Percentiles rank a stretch among this genome's conserved stretches.
Evolutionary conservation across 37 sponge, comb jelly and placozoan species (phyloP).

Genomic region (Corticium candelabrum): DNA sequence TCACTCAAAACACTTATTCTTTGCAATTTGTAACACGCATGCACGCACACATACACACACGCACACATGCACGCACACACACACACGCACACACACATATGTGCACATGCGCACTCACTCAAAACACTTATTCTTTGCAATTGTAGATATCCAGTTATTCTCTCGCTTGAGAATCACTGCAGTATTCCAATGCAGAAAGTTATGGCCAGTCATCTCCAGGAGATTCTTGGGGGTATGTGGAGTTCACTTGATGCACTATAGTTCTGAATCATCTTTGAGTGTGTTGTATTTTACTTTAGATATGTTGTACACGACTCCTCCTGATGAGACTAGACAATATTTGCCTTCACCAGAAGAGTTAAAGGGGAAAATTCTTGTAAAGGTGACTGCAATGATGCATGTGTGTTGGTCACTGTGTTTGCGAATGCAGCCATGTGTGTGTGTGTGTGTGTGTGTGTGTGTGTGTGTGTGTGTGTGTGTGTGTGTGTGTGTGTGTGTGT

Average conservation of each 20-base stretch:
- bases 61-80: slow-evolving; percentile 14
- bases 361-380: slow-evolving; percentile 50
- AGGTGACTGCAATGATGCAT: too few species aligned
- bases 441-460: slow-evolving; percentile 21
- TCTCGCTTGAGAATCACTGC: slow-evolving; percentile 89
- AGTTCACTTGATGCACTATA: not conserved
- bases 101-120: not conserved
- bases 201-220: slow-evolving; percentile 19
- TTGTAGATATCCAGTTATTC: slow-evolving; percentile 42
- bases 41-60: not conserved
- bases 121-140: slow-evolving; percentile 1
- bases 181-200: slow-evolving; percentile 34
- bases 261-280: not conserved
- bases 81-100: slow-evolving; percentile 15
- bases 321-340: not conserved
- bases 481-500: not conserved
- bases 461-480: slow-evolving; percentile 19
- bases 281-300: slow-evolving; percentile 9
- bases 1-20: not conserved
- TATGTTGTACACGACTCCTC: slow-evolving; percentile 1
- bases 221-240: slow-evolving; percentile 9
- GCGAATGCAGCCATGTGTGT: too few species aligned
- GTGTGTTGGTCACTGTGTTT: too few species aligned
- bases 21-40: not conserved
- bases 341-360: slow-evolving; percentile 47